Conservation (phyloP, 2,888 invertebrate species). For the Erebia aethiops region DNA sequence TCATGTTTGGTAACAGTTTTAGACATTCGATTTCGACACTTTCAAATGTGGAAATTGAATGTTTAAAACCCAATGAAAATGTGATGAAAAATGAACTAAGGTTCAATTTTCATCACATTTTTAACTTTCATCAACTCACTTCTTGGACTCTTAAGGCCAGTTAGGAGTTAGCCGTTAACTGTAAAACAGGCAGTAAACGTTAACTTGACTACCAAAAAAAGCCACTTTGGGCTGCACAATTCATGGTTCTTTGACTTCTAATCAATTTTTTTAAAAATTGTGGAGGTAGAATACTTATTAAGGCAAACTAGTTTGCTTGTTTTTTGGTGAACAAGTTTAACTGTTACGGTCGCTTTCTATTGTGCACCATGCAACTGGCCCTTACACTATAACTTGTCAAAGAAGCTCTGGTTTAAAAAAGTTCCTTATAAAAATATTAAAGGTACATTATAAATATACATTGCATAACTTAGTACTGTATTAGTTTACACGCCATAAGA, state of each 20-base stretch:
- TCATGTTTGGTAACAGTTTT: neutral
- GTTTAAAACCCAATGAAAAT: no score
- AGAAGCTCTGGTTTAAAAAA: constrained; percentile 29
- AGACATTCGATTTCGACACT: neutral
- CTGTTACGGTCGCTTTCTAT: no score
- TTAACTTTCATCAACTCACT: neutral
- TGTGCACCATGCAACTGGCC: neutral
- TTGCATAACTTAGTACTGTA: constrained; percentile 63
- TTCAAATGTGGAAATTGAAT: neutral
- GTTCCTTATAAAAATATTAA: constrained; percentile 64
- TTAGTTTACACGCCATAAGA: constrained; percentile 27
- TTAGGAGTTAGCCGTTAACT: no score
- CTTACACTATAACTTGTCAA: constrained; percentile 18
- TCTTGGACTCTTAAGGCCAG: neutral
- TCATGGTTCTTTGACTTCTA: no score
- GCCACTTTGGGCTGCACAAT: no score
- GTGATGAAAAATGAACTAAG: no score
- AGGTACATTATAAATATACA: constrained; percentile 67
- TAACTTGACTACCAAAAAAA: no score
- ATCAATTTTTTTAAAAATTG: no score
- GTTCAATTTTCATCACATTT: neutral
- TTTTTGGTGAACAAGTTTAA: no score
- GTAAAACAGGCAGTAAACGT: no score
- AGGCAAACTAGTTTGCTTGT: no score
- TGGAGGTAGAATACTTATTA: no score